Percentiles rank a stretch among this genome's conserved stretches.
Evolutionary conservation across 2,888 invertebrate genomes (phyloP).

Genomic region (Ceraclea dissimilis): DNA sequence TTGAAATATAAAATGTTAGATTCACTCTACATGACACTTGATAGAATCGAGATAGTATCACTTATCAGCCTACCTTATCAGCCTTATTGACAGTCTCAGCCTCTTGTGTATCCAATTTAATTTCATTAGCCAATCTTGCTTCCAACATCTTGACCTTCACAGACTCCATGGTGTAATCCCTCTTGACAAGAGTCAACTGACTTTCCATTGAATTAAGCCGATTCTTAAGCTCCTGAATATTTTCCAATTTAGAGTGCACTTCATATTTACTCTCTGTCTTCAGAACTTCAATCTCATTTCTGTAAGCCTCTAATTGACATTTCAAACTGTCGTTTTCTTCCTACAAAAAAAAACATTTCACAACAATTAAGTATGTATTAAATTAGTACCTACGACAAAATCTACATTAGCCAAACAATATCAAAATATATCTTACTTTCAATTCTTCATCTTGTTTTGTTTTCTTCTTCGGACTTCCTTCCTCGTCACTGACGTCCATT

Average conservation of each 20-base stretch:
- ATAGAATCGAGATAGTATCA: slow-evolving; percentile 35
- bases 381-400: background rate
- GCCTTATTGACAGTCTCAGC: slow-evolving; percentile 30
- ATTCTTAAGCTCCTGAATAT: slow-evolving; percentile 51
- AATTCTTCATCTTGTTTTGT: slow-evolving; percentile 33
- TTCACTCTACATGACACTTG: slow-evolving; percentile 29
- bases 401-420: background rate
- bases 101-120: slow-evolving; percentile 35
- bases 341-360: slow-evolving; percentile 32
- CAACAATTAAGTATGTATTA: background rate
- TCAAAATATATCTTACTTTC: slow-evolving; percentile 22
- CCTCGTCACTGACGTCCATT: slow-evolving; percentile 75
- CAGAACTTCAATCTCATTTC: slow-evolving; percentile 85
- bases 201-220: slow-evolving; percentile 41
- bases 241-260: slow-evolving; percentile 77
- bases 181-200: slow-evolving; percentile 50
- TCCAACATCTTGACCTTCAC: slow-evolving; percentile 43
- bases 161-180: slow-evolving; percentile 48
- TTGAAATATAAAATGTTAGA: too few relatives aligned
- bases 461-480: slow-evolving; percentile 34
- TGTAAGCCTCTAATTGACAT: slow-evolving; percentile 88
- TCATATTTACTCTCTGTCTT: slow-evolving; percentile 74
- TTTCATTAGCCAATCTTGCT: slow-evolving; percentile 13
- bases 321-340: slow-evolving; percentile 86
- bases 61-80: slow-evolving; percentile 10